Evolutionary conservation across 1,140 invertebrate species (phyloP).

Genomic region (Monochamus saltuarius): DNA sequence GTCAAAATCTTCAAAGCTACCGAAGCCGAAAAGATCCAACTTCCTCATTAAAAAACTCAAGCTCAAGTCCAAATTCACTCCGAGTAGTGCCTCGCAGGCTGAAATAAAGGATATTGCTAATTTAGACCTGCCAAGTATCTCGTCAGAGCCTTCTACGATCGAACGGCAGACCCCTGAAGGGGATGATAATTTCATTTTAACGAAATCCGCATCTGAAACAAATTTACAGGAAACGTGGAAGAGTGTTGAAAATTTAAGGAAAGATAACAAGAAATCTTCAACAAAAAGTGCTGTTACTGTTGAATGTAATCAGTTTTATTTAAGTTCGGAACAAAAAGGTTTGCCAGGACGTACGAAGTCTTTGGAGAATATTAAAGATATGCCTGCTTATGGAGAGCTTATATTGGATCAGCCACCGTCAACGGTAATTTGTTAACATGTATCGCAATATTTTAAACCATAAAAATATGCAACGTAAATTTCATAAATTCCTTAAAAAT

Average conservation of each 20-base stretch:
- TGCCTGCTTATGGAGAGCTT: slow-evolving; percentile 57
- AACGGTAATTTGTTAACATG: slow-evolving; percentile 10
- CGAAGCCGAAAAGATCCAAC: slow-evolving; percentile 30
- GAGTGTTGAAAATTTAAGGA: slow-evolving; percentile 35
- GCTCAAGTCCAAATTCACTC: slow-evolving; percentile 26
- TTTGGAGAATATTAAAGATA: slow-evolving; percentile 46
- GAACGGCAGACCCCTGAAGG: slow-evolving; percentile 38
- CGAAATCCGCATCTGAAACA: slow-evolving; percentile 42
- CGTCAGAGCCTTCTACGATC: slow-evolving; percentile 18
- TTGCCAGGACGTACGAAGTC: slow-evolving; percentile 40
- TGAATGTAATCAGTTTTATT: slow-evolving; percentile 30
- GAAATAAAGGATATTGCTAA: slow-evolving; percentile 22
- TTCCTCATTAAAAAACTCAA: slow-evolving; percentile 41
- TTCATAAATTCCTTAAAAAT: background rate
- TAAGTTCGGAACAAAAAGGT: slow-evolving; percentile 22
- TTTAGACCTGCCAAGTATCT: slow-evolving; percentile 24
- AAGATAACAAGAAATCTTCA: slow-evolving; percentile 17
- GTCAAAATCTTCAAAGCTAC: slow-evolving; percentile 29
- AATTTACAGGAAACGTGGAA: slow-evolving; percentile 44
- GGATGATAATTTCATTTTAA: slow-evolving; percentile 36
- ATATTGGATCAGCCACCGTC: slow-evolving; percentile 47
- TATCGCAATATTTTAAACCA: background rate
- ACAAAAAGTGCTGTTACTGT: slow-evolving; percentile 31
- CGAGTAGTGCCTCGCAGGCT: slow-evolving; percentile 14
- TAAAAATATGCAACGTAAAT: too few species aligned